Evolutionary conservation across 1,140 invertebrate genomes (phyloP).

Genomic region (Acyrthosiphon pisum): DNA sequence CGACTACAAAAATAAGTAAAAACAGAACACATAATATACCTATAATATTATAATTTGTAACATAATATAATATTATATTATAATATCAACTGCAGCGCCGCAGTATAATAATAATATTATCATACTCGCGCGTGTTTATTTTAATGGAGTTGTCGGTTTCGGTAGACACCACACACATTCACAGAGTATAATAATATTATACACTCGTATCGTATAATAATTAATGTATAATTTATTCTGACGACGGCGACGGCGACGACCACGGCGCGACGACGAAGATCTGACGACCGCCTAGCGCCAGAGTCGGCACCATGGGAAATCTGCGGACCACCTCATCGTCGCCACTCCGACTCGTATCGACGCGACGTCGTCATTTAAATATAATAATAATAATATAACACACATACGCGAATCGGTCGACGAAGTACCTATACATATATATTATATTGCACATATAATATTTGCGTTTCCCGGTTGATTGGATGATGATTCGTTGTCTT

Average conservation of each 20-base stretch:
- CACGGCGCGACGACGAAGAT: not conserved
- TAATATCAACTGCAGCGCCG: too few species aligned
- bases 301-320: constrained; percentile 40
- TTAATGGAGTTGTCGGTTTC: not conserved
- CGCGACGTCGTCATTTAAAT: not conserved
- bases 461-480: not conserved
- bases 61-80: too few species aligned
- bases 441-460: too few species aligned
- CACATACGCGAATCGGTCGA: not conserved
- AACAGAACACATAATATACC: not conserved
- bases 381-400: not conserved
- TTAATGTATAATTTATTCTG: constrained; percentile 27
- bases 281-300: too few species aligned
- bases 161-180: not conserved
- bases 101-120: too few species aligned
- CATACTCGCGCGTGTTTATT: not conserved
- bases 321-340: not conserved
- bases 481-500: not conserved
- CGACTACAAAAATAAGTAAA: not conserved
- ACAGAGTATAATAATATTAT: not conserved
- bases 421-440: too few species aligned
- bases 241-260: too few species aligned
- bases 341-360: not conserved
- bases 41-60: too few species aligned
- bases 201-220: not conserved